Conservation (phyloP, 2,113 vertebrate genomes). For the Nesoenas mayeri region DNA sequence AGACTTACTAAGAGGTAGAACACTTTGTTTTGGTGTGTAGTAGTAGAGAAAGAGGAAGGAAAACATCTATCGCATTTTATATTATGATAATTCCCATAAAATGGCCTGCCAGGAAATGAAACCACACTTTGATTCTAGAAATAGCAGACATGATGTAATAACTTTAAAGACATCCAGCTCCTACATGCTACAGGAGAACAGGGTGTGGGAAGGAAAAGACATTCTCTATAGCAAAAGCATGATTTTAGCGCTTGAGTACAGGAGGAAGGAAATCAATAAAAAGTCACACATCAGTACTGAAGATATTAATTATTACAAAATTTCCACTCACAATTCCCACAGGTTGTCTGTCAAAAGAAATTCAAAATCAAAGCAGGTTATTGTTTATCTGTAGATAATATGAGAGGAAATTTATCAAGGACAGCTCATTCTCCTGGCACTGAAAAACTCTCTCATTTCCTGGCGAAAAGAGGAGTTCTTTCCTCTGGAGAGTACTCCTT, state of each 20-base stretch:
- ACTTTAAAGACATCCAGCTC: neutral
- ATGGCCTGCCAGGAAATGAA: conserved; percentile 1
- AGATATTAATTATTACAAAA: neutral
- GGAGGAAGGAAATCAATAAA: neutral
- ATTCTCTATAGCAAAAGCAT: neutral
- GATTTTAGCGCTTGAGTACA: neutral
- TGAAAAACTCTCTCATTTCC: neutral
- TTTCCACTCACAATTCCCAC: conserved; percentile 1
- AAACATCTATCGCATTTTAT: neutral
- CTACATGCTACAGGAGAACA: neutral
- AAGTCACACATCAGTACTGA: neutral
- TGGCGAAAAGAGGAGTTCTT: neutral
- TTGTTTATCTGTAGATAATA: neutral
- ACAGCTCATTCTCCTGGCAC: neutral
- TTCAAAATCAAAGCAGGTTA: neutral
- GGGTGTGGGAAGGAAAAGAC: neutral
- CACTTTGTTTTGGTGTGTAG: neutral
- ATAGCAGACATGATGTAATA: neutral
- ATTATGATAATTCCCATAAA: neutral
- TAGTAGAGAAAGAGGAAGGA: neutral
- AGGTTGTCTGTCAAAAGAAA: neutral
- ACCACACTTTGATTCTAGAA: neutral
- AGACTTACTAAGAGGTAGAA: neutral
- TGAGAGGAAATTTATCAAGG: neutral
- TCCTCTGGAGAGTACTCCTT: conserved; percentile 4